Evolutionary conservation across 2,113 vertebrate species (phyloP), one percentile per base, ranked within the genome.

Genomic region (Cavia porcellus): DNA sequence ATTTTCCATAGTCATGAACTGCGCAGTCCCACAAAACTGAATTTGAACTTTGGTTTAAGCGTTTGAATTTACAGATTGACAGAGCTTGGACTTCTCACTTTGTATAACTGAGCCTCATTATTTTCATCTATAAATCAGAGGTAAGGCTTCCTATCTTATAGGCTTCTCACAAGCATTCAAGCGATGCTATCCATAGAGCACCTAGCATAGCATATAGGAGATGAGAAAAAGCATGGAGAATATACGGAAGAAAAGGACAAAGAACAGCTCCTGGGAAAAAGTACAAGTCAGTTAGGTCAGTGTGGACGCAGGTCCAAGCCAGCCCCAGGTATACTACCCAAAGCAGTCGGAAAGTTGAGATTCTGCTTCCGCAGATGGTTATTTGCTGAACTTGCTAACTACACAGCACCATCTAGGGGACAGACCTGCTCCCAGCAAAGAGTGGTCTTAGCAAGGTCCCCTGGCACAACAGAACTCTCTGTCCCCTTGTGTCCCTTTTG

Each of bases 341-440:
- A 50, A 81, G 57, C 64, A 35, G 57, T 38, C 6, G 57, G 45
- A 30, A 30, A 59, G 59, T 0, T 24, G 45, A 66, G 68, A 32
- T 20, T 32, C 94, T 28, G 62, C 74, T 35, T 15, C 24, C 22
- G 66, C 38, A 8, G 13, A 7, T 9, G 61, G 35, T 35, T 45
- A 3, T 30, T 30, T 45, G 59, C 74, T 15, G 24, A 74, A 25
- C 92, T 66, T 55, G 57, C 90, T 93, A 42, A 90, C 96, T 74
- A 10, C 77, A 95, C 70, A 97, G 97, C 97, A 20, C 98, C 98
- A 97, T 86, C 98, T 98, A 98, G 98, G 91, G 98, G 87, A 89
- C 57, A 77, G 81, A 61, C 55, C 0, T 2, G 74, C 47, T 86
- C 55, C 1, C 15, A n/a, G 61, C 70, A 17, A 22, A 35, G 0